Percentiles rank a stretch among this genome's conserved stretches.
phyloP scores from a whole-genome alignment of 2,113 vertebrate species.

The Oncorhynchus keta region DNA sequence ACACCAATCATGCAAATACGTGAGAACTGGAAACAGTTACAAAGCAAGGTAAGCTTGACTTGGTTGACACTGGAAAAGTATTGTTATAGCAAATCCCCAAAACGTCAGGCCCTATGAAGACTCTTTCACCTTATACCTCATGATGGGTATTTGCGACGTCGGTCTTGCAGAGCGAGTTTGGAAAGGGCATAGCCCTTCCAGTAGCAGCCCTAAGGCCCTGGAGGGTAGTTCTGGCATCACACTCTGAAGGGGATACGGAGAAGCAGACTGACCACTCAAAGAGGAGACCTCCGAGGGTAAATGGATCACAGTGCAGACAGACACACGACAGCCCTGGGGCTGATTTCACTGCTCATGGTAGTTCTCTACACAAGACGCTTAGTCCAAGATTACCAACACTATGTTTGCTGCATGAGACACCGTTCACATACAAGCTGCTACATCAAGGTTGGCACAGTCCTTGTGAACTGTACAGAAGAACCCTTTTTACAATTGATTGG shows the following conservation, averaged over 20 bases:
- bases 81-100: conserved; percentile 33
- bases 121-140: conserved; percentile 28
- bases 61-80: conserved; percentile 19
- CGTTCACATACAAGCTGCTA: conserved; percentile 14
- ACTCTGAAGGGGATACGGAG: conserved; percentile 47
- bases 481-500: conserved; percentile 14
- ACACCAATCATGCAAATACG: neutral
- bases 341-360: neutral
- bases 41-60: conserved; percentile 44
- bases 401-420: conserved; percentile 6
- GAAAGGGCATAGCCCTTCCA: conserved; percentile 35
- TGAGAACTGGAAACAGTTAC: conserved; percentile 16
- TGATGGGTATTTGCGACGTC: conserved; percentile 23
- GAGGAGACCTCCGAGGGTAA: conserved; percentile 15
- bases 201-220: conserved; percentile 42
- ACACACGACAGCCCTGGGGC: conserved; percentile 38
- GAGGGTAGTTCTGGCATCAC: conserved; percentile 78
- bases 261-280: conserved; percentile 20
- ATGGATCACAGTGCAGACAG: conserved; percentile 83
- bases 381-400: neutral
- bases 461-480: neutral
- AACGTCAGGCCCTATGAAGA: conserved; percentile 30
- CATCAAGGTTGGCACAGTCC: conserved; percentile 8
- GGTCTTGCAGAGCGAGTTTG: conserved; percentile 33
- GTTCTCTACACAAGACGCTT: conserved; percentile 12